A percentile compares a stretch with the other conserved stretches of the same genome.
Conservation (phyloP, 2,113 vertebrate species). For the Eleginops maclovinus region DNA sequence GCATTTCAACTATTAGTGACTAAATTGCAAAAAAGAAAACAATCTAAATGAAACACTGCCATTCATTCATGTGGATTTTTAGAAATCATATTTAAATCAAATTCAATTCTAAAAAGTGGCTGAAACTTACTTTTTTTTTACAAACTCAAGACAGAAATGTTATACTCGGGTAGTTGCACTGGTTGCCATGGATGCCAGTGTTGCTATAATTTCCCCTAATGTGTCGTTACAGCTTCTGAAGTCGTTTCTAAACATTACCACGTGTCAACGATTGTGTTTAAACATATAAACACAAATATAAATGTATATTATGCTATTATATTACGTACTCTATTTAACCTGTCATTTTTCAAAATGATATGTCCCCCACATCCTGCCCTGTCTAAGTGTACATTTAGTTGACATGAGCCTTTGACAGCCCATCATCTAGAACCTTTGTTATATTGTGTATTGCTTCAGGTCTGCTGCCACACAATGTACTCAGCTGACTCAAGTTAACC, state of each 20-base stretch:
- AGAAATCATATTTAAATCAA: too few species aligned
- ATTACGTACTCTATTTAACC: too few species aligned
- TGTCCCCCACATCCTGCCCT: too few species aligned
- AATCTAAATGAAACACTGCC: too few species aligned
- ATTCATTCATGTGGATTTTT: neutral
- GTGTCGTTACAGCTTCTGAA: neutral
- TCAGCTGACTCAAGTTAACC: neutral
- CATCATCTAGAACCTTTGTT: neutral
- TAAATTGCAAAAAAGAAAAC: neutral
- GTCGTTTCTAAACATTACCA: neutral
- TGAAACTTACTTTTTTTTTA: neutral
- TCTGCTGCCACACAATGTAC: neutral
- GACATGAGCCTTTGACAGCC: neutral
- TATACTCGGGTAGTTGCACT: neutral
- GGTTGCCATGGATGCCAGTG: slow-evolving; percentile 7
- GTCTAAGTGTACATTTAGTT: too few species aligned
- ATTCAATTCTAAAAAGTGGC: neutral
- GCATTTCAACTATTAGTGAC: neutral
- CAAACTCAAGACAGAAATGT: neutral
- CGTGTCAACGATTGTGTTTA: too few species aligned
- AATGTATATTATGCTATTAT: too few species aligned
- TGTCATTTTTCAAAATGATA: too few species aligned
- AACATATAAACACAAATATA: too few species aligned
- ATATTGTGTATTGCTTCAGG: neutral
- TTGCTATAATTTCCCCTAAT: neutral